Evolutionary conservation across 2,888 invertebrate genomes (phyloP), one percentile per base, ranked within the genome.

Genomic region (Arge pagana): DNA sequence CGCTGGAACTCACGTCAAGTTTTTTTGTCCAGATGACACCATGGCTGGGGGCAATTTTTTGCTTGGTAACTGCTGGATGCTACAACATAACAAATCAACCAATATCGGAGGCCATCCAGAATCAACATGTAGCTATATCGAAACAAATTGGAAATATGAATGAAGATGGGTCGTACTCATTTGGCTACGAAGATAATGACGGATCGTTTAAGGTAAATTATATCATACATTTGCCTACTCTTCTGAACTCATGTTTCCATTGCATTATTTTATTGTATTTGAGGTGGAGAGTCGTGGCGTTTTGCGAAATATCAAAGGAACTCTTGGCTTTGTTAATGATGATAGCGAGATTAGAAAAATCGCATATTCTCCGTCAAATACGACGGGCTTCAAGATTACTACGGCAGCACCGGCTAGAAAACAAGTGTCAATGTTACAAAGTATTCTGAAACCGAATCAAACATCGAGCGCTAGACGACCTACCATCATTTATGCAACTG

Each of bases 101-200:
- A 50, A 71, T 74, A 11, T 74, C 76, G 7, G 88, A 88, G 76
- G 84, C 85, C 3, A 85, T 83, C 58, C 85, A 86, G 60, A 84
- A 86, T 42, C 79, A 82, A 33, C 87, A 88, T 75, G 83, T 88
- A 13, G 88, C 89, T 70, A 90, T 90, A 64, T 84, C 91, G 19
- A 90, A 90, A 71, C 88, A 90, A 75, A 89, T 92, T 62, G 85
- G 89, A 58, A 83, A 88, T 68, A 80, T 90, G 2, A 91, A 91
- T 71, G 87, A 88, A 45, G 91, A 91, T 70, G 91, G 91, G 21
- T 89, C 90, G 0, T 91, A 91, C 68, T 90, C 90, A 0, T 89
- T 89, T 57, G 91, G 91, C 1, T 91, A 89, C 68, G 91, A 91
- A 78, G 89, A 90, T 2, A 90, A 88, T 41, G 91, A 91, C 72